Evolutionary conservation across 1,140 invertebrate genomes (phyloP).

Genomic region (Dryas iulia): DNA sequence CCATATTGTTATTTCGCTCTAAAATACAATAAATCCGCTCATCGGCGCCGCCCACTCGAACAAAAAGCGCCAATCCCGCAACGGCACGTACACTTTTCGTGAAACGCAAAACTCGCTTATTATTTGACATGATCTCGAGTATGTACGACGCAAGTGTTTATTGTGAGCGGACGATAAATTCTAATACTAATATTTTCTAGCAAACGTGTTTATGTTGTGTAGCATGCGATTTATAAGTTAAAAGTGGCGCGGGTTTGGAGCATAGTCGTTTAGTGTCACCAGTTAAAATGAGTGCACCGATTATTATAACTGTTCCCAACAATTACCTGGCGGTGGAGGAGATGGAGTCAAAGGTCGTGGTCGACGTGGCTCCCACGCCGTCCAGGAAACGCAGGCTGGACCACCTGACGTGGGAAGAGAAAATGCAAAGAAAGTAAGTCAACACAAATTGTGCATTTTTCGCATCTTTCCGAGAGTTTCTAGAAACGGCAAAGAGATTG

Average conservation of each 20-base stretch:
- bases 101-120: slow-evolving; percentile 47
- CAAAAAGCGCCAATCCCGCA: slow-evolving; percentile 54
- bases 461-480: neutral
- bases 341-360: slow-evolving; percentile 70
- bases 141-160: slow-evolving; percentile 65
- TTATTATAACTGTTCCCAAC: slow-evolving; percentile 80
- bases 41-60: slow-evolving; percentile 42
- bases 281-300: slow-evolving; percentile 73
- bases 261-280: slow-evolving; percentile 40
- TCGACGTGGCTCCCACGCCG: slow-evolving; percentile 66
- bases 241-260: slow-evolving; percentile 41
- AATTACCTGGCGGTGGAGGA: slow-evolving; percentile 80
- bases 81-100: slow-evolving; percentile 66
- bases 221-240: slow-evolving; percentile 38
- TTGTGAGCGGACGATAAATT: slow-evolving; percentile 49
- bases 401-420: slow-evolving; percentile 91
- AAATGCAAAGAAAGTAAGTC: slow-evolving; percentile 90
- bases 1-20: slow-evolving; percentile 36
- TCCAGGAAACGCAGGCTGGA: slow-evolving; percentile 86
- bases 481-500: slow-evolving; percentile 3
- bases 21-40: slow-evolving; percentile 33
- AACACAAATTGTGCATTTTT: neutral
- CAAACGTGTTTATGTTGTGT: slow-evolving; percentile 37
- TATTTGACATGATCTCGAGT: slow-evolving; percentile 52
- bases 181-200: slow-evolving; percentile 54